phyloP scores from a whole-genome alignment of 2,888 invertebrate species.

The Leptinotarsa juncta region DNA sequence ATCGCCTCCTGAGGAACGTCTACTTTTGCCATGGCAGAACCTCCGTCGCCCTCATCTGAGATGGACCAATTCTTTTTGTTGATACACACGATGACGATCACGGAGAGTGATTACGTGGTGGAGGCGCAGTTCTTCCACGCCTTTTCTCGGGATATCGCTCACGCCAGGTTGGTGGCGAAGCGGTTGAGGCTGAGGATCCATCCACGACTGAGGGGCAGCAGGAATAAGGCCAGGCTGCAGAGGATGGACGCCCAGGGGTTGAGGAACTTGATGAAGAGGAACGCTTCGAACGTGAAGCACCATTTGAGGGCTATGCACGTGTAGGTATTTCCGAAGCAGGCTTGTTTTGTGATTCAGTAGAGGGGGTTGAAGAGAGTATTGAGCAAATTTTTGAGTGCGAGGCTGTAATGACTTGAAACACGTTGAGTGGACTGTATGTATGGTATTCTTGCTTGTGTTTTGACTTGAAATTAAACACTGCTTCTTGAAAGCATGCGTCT shows the following conservation, averaged over 20 bases:
- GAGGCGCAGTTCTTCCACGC: constrained; percentile 66
- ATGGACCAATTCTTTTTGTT: constrained; percentile 54
- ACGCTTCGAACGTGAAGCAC: constrained; percentile 60
- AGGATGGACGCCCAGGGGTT: constrained; percentile 54
- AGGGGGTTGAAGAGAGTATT: not conserved
- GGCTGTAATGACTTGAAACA: too few species aligned
- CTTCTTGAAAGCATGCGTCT: too few species aligned
- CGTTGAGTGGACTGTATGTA: too few species aligned
- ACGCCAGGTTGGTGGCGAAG: constrained; percentile 57
- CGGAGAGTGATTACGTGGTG: constrained; percentile 63
- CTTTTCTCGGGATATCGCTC: constrained; percentile 50
- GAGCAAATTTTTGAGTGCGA: too few species aligned
- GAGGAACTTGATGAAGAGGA: constrained; percentile 60
- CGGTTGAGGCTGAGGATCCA: constrained; percentile 57
- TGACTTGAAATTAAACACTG: too few species aligned
- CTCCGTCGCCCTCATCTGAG: constrained; percentile 58
- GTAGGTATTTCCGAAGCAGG: constrained; percentile 54
- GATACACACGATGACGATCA: constrained; percentile 66
- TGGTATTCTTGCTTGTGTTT: too few species aligned
- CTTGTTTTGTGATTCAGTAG: not conserved
- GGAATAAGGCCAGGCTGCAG: constrained; percentile 55
- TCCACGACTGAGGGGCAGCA: constrained; percentile 52
- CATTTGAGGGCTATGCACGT: constrained; percentile 62
- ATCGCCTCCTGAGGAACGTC: constrained; percentile 49
- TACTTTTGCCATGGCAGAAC: constrained; percentile 62